These are phyloP conservation scores for Actinopyga echinites DNA, from an alignment of 53 echinoderm and acorn worm genomes.

Conservation along the genomic window DNA sequence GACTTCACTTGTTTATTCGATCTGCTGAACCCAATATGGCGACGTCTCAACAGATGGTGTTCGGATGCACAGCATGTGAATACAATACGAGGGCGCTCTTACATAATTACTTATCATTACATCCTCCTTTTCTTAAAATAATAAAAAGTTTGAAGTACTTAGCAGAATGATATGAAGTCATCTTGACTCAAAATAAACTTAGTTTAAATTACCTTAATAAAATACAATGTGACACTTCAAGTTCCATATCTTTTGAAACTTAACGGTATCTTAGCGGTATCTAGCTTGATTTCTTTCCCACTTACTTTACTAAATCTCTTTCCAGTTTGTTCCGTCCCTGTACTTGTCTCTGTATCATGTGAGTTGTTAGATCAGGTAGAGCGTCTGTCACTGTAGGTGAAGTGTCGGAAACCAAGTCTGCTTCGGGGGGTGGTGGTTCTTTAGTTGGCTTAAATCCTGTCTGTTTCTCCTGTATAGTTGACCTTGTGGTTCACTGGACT, in stretches of 20 bases:
- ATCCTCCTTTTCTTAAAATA: too few species aligned
- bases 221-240: too few species aligned
- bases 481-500: neutral
- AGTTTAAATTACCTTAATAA: too few species aligned
- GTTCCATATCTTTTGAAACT: neutral
- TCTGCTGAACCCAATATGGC: too few species aligned
- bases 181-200: too few species aligned
- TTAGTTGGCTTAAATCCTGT: neutral
- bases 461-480: constrained; percentile 14
- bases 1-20: too few species aligned
- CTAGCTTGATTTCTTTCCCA: neutral
- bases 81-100: too few species aligned
- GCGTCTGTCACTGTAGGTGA: neutral
- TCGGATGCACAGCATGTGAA: too few species aligned
- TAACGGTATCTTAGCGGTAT: neutral
- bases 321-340: neutral
- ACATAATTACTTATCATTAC: too few species aligned
- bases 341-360: neutral
- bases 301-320: neutral
- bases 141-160: too few species aligned
- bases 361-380: neutral
- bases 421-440: neutral
- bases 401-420: neutral
- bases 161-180: too few species aligned
- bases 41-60: too few species aligned